Evolutionary conservation across 2,797 vertebrate genomes (phyloP).

Genomic region (Trematomus bernacchii): DNA sequence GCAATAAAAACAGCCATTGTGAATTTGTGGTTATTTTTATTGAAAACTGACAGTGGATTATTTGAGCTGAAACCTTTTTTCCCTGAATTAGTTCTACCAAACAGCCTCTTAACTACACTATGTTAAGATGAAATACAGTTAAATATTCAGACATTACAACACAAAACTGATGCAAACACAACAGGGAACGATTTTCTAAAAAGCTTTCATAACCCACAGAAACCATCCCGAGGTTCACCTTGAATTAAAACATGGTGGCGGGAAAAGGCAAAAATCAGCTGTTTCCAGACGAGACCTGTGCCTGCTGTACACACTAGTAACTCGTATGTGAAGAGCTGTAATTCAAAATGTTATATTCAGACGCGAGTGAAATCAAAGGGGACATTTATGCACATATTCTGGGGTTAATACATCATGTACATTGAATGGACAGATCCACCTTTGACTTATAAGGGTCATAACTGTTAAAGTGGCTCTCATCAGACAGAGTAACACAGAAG

Average conservation of each 20-base stretch:
- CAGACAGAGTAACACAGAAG: neutral
- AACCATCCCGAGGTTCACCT: conserved; percentile 27
- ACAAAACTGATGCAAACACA: conserved; percentile 74
- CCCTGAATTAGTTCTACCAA: conserved; percentile 83
- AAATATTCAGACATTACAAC: conserved; percentile 77
- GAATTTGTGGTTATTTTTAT: conserved; percentile 73
- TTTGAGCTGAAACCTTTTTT: conserved; percentile 72
- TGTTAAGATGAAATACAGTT: conserved; percentile 77
- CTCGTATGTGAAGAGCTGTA: neutral
- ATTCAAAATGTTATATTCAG: conserved; percentile 4
- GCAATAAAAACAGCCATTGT: neutral
- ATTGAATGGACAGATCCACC: neutral
- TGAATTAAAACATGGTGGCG: neutral
- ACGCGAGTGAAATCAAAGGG: neutral
- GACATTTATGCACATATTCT: neutral
- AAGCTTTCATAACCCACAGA: conserved; percentile 46
- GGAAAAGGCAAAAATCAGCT: neutral
- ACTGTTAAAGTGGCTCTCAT: neutral
- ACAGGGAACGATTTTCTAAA: conserved; percentile 45
- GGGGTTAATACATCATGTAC: neutral
- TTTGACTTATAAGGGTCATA: neutral
- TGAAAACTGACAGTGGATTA: conserved; percentile 80
- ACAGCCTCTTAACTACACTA: conserved; percentile 73
- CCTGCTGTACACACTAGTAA: neutral
- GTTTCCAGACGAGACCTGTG: neutral